These are phyloP conservation scores for Carpatolechia fugitivella DNA, from an alignment of 2,888 invertebrate genomes.

Conservation along the genomic window DNA sequence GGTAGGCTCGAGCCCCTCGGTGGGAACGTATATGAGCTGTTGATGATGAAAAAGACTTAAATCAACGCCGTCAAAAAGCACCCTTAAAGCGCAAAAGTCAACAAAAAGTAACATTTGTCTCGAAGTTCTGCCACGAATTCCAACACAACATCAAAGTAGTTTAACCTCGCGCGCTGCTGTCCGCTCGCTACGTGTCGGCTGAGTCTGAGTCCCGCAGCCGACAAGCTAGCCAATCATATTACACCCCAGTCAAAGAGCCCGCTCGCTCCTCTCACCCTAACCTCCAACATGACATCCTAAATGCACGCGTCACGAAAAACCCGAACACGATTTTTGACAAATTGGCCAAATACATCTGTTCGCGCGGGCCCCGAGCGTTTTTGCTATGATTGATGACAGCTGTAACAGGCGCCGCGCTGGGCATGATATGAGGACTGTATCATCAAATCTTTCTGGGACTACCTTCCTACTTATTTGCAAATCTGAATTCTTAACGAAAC, in stretches of 20 bases:
- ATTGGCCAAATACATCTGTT: slow-evolving; percentile 43
- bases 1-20: too few relatives aligned
- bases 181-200: not conserved
- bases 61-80: too few relatives aligned
- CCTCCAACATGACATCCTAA: not conserved
- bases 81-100: too few relatives aligned
- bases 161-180: not conserved
- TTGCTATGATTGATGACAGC: slow-evolving; percentile 42
- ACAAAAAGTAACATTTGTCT: too few relatives aligned
- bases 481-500: slow-evolving; percentile 76
- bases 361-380: slow-evolving; percentile 24
- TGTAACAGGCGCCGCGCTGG: slow-evolving; percentile 29
- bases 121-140: too few relatives aligned
- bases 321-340: slow-evolving; percentile 41
- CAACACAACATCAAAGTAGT: not conserved
- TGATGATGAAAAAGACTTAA: too few relatives aligned
- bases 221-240: slow-evolving; percentile 6
- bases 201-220: too few relatives aligned
- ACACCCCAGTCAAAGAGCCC: not conserved
- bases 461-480: slow-evolving; percentile 55
- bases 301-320: slow-evolving; percentile 24
- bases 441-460: slow-evolving; percentile 19
- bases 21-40: too few relatives aligned
- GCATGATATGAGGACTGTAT: too few relatives aligned
- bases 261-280: not conserved